phyloP scores from a whole-genome alignment of 2,113 vertebrate genomes.

The Eubucco bourcierii region DNA sequence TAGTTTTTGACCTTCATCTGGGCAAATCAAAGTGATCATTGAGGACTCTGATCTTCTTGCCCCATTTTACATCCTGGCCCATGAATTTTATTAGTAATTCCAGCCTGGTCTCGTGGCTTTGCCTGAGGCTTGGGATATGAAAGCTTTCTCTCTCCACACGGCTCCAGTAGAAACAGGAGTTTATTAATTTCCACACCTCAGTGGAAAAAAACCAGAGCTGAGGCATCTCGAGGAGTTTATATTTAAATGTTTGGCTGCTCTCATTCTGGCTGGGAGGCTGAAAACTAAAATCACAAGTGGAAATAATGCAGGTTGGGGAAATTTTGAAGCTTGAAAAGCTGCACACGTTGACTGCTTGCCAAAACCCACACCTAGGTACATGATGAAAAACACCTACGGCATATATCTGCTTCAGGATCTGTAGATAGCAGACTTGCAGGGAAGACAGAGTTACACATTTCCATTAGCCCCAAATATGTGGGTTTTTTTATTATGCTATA shows the following conservation, averaged over 20 bases:
- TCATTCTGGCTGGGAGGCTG: conserved; percentile 8
- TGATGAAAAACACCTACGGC: background rate
- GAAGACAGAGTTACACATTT: background rate
- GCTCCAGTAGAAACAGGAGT: conserved; percentile 49
- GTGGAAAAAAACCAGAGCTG: conserved; percentile 56
- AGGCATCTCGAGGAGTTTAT: conserved; percentile 39
- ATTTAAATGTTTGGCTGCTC: conserved; percentile 6
- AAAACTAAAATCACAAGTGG: conserved; percentile 20
- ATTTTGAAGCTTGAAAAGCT: background rate
- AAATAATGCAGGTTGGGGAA: conserved; percentile 35
- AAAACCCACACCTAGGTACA: background rate
- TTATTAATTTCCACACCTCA: conserved; percentile 64
- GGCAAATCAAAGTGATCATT: background rate
- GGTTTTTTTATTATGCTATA: background rate
- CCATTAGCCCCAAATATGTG: background rate
- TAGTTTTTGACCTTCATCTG: background rate
- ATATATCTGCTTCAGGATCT: background rate
- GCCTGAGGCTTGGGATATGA: conserved; percentile 21
- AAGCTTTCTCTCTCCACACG: background rate
- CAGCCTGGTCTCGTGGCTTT: conserved; percentile 42
- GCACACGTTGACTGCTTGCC: background rate
- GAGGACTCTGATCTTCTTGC: background rate
- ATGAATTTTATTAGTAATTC: conserved; percentile 28
- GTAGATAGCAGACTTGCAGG: background rate
- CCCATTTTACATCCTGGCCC: background rate